A percentile compares a stretch with the other conserved stretches of the same genome.
Conservation (phyloP, 2,797 vertebrate genomes). For the Danio aesculapii region DNA sequence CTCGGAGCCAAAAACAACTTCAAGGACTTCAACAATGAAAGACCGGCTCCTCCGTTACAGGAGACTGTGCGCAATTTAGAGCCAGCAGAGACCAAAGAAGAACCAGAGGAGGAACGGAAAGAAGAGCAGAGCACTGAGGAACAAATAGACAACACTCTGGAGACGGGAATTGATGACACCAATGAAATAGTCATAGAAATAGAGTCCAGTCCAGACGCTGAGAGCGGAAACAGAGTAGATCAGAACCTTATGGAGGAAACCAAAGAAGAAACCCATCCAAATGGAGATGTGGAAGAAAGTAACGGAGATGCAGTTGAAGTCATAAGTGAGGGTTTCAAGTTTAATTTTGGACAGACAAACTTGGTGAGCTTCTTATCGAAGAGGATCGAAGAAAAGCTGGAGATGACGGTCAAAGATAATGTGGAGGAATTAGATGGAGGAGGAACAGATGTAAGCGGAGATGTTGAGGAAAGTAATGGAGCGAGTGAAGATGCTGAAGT, state of each 20-base stretch:
- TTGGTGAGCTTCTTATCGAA: constrained; percentile 58
- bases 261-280: constrained; percentile 17
- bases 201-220: constrained; percentile 31
- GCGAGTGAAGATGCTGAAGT: too few relatives aligned
- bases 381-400: constrained; percentile 41
- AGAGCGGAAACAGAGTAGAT: constrained; percentile 5
- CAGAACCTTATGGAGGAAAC: constrained; percentile 31
- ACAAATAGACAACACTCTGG: background rate
- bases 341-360: background rate
- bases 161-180: constrained; percentile 8
- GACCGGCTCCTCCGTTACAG: constrained; percentile 56
- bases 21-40: constrained; percentile 77
- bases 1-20: constrained; percentile 87
- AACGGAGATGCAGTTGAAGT: background rate
- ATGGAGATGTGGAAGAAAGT: background rate
- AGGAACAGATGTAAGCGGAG: too few relatives aligned
- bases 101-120: constrained; percentile 4
- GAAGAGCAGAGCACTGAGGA: constrained; percentile 46
- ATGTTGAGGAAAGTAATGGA: too few relatives aligned
- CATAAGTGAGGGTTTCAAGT: constrained; percentile 2
- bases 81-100: constrained; percentile 47
- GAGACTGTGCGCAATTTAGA: constrained; percentile 68
- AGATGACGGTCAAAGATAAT: too few relatives aligned
- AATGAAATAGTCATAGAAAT: constrained; percentile 47
- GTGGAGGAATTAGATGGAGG: too few relatives aligned